Percentiles rank a stretch among this genome's conserved stretches.
phyloP scores from a whole-genome alignment of 2,888 invertebrate species.

The Dryocosmus kuriphilus region DNA sequence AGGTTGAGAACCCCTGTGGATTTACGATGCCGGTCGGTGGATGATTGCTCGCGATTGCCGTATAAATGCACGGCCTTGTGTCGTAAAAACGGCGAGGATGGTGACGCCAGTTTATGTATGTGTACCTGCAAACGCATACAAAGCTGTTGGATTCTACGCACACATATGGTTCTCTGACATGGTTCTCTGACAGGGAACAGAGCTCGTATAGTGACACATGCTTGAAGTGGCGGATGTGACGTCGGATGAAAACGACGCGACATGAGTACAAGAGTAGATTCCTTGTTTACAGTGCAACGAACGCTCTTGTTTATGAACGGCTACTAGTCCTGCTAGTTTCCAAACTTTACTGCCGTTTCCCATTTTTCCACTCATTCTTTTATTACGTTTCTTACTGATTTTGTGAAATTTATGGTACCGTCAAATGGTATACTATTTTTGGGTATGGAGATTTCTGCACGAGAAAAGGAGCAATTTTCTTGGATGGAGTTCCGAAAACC shows the following conservation, averaged over 20 bases:
- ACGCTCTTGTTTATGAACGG: slow-evolving; percentile 37
- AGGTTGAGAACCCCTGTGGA: slow-evolving; percentile 74
- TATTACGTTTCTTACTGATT: not conserved
- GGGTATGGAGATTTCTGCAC: too few relatives aligned
- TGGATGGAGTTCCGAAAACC: too few relatives aligned
- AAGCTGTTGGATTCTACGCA: slow-evolving; percentile 35
- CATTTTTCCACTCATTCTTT: not conserved
- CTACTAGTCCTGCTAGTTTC: not conserved
- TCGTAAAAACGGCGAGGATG: slow-evolving; percentile 71
- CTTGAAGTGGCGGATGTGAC: slow-evolving; percentile 49
- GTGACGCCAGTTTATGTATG: slow-evolving; percentile 62
- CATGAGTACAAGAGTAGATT: slow-evolving; percentile 45
- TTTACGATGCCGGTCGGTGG: slow-evolving; percentile 74
- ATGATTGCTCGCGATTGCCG: slow-evolving; percentile 76
- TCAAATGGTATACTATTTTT: too few relatives aligned
- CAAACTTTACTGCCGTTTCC: not conserved
- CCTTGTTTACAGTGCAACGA: slow-evolving; percentile 59
- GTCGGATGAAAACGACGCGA: slow-evolving; percentile 43
- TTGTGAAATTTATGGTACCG: too few relatives aligned
- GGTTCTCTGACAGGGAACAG: slow-evolving; percentile 54
- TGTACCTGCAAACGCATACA: slow-evolving; percentile 53
- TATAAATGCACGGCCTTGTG: slow-evolving; percentile 76
- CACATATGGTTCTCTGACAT: slow-evolving; percentile 48
- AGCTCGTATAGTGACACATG: slow-evolving; percentile 52
- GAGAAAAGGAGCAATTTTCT: too few relatives aligned